Evolutionary conservation across 1,140 invertebrate species (phyloP).

Genomic region (Holcopasites calliopsidis): DNA sequence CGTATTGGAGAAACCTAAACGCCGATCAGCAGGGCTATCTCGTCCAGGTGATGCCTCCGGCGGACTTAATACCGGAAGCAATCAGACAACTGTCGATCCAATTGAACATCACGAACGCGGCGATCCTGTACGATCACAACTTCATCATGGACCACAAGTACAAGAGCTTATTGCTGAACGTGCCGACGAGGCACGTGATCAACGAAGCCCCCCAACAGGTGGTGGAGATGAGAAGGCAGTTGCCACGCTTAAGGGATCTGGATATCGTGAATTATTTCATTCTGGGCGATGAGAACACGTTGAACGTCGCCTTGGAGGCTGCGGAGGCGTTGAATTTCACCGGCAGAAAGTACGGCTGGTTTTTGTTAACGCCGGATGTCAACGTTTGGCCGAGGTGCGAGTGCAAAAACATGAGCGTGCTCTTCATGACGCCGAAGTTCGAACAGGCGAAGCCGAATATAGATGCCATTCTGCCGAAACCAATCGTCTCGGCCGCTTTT

Average conservation of each 20-base stretch:
- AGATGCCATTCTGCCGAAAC: slow-evolving; percentile 54
- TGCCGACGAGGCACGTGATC: slow-evolving; percentile 92
- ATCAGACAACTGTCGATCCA: slow-evolving; percentile 88
- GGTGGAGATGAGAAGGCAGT: slow-evolving; percentile 82
- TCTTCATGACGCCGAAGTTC: slow-evolving; percentile 66
- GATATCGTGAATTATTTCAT: slow-evolving; percentile 95
- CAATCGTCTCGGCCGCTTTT: slow-evolving; percentile 84
- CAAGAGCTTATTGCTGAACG: slow-evolving; percentile 92
- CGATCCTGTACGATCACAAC: slow-evolving; percentile 92
- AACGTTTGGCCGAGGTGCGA: slow-evolving; percentile 63
- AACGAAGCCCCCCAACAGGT: slow-evolving; percentile 81
- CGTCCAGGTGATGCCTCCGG: slow-evolving; percentile 87
- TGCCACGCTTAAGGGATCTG: slow-evolving; percentile 86
- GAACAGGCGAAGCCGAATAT: background rate
- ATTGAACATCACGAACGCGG: slow-evolving; percentile 94
- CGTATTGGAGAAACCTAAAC: slow-evolving; percentile 87
- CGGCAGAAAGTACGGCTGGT: slow-evolving; percentile 82
- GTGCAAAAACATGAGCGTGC: slow-evolving; percentile 69
- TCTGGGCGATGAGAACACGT: slow-evolving; percentile 85
- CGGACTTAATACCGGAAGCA: slow-evolving; percentile 89
- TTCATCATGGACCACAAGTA: slow-evolving; percentile 97
- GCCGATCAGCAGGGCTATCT: slow-evolving; percentile 86
- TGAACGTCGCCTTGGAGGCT: slow-evolving; percentile 84
- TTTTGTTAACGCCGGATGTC: slow-evolving; percentile 81
- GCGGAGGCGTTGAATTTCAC: slow-evolving; percentile 70